A percentile compares a stretch with the other conserved stretches of the same genome.
Evolutionary conservation across 2,113 vertebrate genomes (phyloP).

Genomic region (Empidonax alnorum): DNA sequence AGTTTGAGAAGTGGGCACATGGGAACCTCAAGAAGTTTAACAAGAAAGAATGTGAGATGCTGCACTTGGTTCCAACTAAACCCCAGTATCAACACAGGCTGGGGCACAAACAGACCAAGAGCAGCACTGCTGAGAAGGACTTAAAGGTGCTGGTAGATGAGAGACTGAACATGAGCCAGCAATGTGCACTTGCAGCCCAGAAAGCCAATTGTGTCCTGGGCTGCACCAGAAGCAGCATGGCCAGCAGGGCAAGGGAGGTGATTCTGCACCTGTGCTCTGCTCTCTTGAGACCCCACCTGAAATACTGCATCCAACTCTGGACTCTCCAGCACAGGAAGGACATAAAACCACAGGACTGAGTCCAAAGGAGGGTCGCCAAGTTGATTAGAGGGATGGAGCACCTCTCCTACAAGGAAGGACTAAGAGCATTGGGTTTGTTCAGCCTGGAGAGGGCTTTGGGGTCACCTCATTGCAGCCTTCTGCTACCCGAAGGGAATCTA

Average conservation of each 20-base stretch:
- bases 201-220: rapidly evolving
- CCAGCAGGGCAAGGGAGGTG: rapidly evolving
- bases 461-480: neutral
- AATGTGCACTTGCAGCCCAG: rapidly evolving
- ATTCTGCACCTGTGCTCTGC: neutral
- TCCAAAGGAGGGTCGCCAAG: neutral
- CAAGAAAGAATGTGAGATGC: neutral
- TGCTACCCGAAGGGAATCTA: neutral
- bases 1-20: neutral
- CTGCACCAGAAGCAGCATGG: neutral
- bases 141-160: neutral
- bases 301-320: neutral
- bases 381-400: neutral
- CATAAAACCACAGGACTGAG: rapidly evolving
- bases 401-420: neutral
- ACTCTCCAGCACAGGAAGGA: neutral
- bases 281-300: neutral
- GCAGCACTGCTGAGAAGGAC: neutral
- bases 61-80: neutral
- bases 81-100: rapidly evolving
- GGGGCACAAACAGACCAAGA: neutral
- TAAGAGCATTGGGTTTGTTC: neutral
- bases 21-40: neutral
- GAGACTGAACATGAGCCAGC: neutral
- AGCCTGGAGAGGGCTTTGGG: neutral